Evolutionary conservation across 2,888 invertebrate genomes (phyloP), one percentile per base, ranked within the genome.

Genomic region (Chymomyza caudatula): DNA sequence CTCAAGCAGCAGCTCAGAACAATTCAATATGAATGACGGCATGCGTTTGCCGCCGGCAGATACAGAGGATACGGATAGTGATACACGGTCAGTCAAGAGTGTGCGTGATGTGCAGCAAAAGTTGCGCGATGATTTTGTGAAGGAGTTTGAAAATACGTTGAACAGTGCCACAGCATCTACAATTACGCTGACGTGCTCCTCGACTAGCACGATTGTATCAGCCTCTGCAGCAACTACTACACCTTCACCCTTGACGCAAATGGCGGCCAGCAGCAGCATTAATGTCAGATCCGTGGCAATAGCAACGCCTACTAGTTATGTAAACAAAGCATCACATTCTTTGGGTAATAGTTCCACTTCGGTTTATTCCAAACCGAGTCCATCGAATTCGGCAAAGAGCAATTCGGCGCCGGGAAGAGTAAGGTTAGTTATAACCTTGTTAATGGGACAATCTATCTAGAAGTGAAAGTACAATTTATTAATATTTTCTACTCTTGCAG

Each of bases 121-220:
- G 70, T 57, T 89, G 15, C 87, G 88, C 6, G 88, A 90, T 54
- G 89, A 90, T 65, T 78, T 90, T 56, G 90, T 88, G 17, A 89
- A 89, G 87, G 96, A 96, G 91, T 94, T 96, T 84, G 96, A 96
- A 88, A 95, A 95, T 89, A 95, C 96, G 23, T 88, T 90, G 66
- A 92, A 97, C 61, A 87, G 85, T 60, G 66, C 23, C 25, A 72
- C 60, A 22, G 65, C 70, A 5, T 74, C 85, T 2, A 78, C 57
- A 55, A 78, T 55, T 44, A 86, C 73, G 25, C 61, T 77, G 13
- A 73, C 77, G 3, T 77, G 73, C 58, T 88, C 89, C 67, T 88
- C 88, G 19, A 88, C 79, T 25, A 85, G 79, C 54, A 89, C 89
- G 54, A 81, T 88, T 61, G 88, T 88, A 25, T 85, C 88, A 2